These are phyloP conservation scores for Sebastiscus tertius DNA, from an alignment of 2,797 vertebrate genomes.

Conservation along the genomic window DNA sequence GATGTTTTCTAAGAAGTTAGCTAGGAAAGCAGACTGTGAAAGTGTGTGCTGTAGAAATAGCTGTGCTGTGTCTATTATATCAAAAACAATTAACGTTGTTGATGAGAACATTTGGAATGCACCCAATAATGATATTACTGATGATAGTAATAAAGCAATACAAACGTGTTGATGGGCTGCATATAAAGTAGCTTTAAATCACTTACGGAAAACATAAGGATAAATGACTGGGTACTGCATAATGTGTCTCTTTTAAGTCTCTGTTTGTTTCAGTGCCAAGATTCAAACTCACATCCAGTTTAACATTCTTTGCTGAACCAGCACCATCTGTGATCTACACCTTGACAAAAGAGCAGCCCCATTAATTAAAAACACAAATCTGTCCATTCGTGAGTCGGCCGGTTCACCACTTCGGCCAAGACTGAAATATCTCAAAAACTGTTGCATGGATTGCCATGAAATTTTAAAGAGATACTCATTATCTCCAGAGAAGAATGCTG, in stretches of 20 bases:
- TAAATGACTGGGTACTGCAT: not conserved
- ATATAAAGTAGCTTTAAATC: constrained; percentile 20
- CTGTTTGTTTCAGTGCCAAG: not conserved
- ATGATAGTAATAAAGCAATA: constrained; percentile 61
- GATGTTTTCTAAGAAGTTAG: constrained; percentile 23
- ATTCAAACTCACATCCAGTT: not conserved
- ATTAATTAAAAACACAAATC: not conserved
- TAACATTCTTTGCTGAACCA: not conserved
- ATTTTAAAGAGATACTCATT: not conserved
- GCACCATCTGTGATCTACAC: not conserved
- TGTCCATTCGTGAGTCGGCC: not conserved
- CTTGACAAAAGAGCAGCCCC: not conserved
- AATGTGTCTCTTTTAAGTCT: constrained; percentile 17
- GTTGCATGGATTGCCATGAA: not conserved
- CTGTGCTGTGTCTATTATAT: constrained; percentile 39
- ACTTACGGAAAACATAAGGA: constrained; percentile 4
- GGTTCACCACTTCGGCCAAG: not conserved
- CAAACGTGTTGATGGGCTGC: constrained; percentile 11
- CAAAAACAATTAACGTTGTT: constrained; percentile 27
- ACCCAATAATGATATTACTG: constrained; percentile 29
- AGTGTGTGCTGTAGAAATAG: constrained; percentile 24
- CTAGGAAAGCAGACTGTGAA: constrained; percentile 10
- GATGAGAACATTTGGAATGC: constrained; percentile 28
- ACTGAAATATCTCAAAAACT: not conserved
- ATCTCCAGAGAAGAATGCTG: not conserved